Evolutionary conservation across 2,113 vertebrate genomes (phyloP).

Genomic region (Menidia beryllina): DNA sequence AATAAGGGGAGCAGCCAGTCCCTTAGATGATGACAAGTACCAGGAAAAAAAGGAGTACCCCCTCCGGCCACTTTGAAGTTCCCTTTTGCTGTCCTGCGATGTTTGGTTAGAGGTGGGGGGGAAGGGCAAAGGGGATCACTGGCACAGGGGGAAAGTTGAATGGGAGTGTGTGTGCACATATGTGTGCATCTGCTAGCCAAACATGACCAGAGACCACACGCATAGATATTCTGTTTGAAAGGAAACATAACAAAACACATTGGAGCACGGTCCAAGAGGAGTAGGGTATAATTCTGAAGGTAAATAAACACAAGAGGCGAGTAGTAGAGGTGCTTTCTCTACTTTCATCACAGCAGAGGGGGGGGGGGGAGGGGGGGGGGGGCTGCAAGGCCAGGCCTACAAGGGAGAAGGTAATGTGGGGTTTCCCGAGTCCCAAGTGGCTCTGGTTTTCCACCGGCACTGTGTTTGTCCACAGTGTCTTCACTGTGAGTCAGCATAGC

Average conservation of each 20-base stretch:
- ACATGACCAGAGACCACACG: constrained; percentile 80
- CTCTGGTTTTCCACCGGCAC: constrained; percentile 64
- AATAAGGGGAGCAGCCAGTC: constrained; percentile 81
- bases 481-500: constrained; percentile 67
- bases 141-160: constrained; percentile 78
- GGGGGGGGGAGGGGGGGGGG: too few species aligned
- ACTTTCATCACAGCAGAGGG: constrained; percentile 71
- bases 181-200: constrained; percentile 71
- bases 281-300: constrained; percentile 79
- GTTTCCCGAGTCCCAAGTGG: constrained; percentile 59
- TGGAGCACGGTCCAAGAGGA: constrained; percentile 78
- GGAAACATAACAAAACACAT: constrained; percentile 80
- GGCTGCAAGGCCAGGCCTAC: constrained; percentile 45
- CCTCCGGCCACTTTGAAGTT: constrained; percentile 84
- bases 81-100: constrained; percentile 80
- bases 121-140: constrained; percentile 78
- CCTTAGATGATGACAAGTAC: constrained; percentile 84
- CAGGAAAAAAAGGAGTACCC: constrained; percentile 80
- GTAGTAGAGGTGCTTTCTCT: constrained; percentile 62
- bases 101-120: constrained; percentile 80
- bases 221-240: constrained; percentile 78
- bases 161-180: constrained; percentile 65
- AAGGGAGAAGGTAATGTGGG: constrained; percentile 60
- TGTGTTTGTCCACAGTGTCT: constrained; percentile 54
- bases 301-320: constrained; percentile 78